Base-by-base conservation (phyloP, 2,888 invertebrate genomes). In the Scaptomyza cyrtandrae region DNA sequence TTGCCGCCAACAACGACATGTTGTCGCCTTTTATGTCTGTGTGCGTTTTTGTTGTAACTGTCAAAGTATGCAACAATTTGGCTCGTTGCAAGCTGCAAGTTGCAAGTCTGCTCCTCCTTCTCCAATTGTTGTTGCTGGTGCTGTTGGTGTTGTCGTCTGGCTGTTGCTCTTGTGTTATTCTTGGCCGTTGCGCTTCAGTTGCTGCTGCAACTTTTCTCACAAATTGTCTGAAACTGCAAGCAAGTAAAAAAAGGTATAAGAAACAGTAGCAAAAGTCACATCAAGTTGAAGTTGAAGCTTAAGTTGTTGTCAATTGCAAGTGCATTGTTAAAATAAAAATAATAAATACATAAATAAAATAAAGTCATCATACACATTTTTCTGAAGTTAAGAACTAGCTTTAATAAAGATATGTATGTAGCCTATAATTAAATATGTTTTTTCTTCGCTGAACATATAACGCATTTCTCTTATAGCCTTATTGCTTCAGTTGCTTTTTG, bases 61-160 rank as follows among this genome's bases (percentile, higher is more conserved):
- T 46, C 59, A 72, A 80, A 59, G 65, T 80, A 67, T 75, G 78
- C 81, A 78, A 70, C 78, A 78, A 80, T 76, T 73, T 71, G 65
- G 48, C 44, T 68, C 27, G 46, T 50, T 67, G 50, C 57, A 57
- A 67, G 39, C 61, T 64, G 69, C 57, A 60, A 67, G 39, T 67
- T 64, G 69, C 49, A 24, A 24, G 19, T 35, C 10, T 24, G 13
- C 46, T 31, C 10, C 10, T 14, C 10, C 10, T 14, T 19, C 7
- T 2, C 19, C n/a, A 13, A 43, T 46, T 63, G 63, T 41, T 27
- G 33, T 3, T 27, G 27, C 27, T 27, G 27, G 0, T 27, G 31
- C 33, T 52, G n/a, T 31, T 41, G 19, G 14, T 52, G 45, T 46
- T 59, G 60, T 24, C 39, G 24, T 29, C 49, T 58, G 55, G 44